Base-by-base conservation (phyloP, 2,797 vertebrate genomes). In the Poeciliopsis gracilis region DNA sequence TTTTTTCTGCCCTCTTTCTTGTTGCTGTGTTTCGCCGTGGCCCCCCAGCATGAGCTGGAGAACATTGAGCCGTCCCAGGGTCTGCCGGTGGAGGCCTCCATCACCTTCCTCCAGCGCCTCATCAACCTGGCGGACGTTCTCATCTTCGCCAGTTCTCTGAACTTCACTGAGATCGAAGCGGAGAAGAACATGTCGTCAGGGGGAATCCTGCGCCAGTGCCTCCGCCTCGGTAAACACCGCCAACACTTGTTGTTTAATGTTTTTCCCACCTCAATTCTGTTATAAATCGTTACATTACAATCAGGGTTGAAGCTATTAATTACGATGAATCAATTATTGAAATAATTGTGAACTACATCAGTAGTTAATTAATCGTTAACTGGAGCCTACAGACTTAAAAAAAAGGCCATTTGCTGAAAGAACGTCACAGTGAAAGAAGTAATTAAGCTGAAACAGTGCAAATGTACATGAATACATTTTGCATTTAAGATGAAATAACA, bases 141-240 rank as follows among this genome's bases (percentile, higher is more conserved):
- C 76, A 96, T 99, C 93, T 99, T 99, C 87, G 98, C 98, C 92
- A 99, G 98, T 92, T 97, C 98, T 38, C 97, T 99, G 77, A 97
- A 96, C 94, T 99, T 99, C 92, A 96, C 96, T 1, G 98, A 99
- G 95, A 98, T 99, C 77, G 98, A 99, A 90, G 97, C 98, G 20
- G 98, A 99, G 95, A 99, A 99, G 91, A 99, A 98, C 92, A 98
- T 99, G 97, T 98, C 98, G 2, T 97, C 97, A 18, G 98, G 98
- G 85, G 98, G 98, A 90, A 95, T 99, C 94, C 92, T 99, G 57
- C 95, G 98, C 20, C 98, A 99, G 69, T 98, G 98, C 93, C 97
- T 99, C 73, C 97, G 98, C 75, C 94, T 99, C 8, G 98, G 98
- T 99, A 86, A 1, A 53, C 25, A 67, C 71, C 0, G 47, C 46